phyloP scores from a whole-genome alignment of 2,113 vertebrate genomes.

The Lepus timidus region DNA sequence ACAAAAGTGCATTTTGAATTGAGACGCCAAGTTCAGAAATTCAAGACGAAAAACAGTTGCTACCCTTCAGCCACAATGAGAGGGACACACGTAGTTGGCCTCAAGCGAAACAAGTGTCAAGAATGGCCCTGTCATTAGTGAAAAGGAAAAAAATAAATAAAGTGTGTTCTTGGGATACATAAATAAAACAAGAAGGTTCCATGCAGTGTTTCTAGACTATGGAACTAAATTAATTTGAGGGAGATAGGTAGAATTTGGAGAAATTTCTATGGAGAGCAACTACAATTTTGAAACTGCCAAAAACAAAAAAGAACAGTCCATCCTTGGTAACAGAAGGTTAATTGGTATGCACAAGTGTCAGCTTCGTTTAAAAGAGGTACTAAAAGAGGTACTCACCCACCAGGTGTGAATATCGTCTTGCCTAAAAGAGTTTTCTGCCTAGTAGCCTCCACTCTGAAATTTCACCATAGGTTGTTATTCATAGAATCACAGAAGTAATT shows the following conservation, averaged over 20 bases:
- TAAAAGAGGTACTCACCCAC: background rate
- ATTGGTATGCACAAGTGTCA: background rate
- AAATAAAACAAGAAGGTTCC: conserved; percentile 14
- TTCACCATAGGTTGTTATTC: background rate
- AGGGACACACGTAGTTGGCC: background rate
- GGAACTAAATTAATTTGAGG: conserved; percentile 18
- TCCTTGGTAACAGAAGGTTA: background rate
- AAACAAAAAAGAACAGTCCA: background rate
- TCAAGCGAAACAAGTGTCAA: conserved; percentile 34
- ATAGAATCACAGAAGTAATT: background rate
- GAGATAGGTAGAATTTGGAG: conserved; percentile 12
- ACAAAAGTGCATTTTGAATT: conserved; percentile 54
- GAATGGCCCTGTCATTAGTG: background rate
- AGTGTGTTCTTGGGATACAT: background rate
- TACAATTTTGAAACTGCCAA: background rate
- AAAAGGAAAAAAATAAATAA: background rate
- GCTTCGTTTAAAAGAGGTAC: background rate
- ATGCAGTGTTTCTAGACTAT: background rate
- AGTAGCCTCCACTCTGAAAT: background rate
- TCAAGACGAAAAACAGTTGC: conserved; percentile 46
- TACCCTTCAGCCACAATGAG: background rate
- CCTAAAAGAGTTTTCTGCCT: conserved; percentile 1
- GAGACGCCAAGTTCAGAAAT: conserved; percentile 54
- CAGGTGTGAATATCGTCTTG: background rate
- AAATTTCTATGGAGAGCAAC: conserved; percentile 1